Base-by-base conservation (phyloP, 1,140 invertebrate genomes). In the Lutraria rhynchaena region DNA sequence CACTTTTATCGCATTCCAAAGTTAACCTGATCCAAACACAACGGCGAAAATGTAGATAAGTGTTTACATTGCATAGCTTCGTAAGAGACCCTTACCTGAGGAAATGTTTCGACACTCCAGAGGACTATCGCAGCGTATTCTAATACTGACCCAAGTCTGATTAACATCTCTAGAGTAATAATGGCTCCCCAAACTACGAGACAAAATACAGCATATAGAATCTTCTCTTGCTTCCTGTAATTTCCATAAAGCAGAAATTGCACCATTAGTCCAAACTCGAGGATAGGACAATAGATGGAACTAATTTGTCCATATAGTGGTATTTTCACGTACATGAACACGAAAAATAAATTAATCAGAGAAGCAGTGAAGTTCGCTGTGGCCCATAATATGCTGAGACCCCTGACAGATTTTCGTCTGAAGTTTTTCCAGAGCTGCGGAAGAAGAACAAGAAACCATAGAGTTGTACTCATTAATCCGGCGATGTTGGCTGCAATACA, bases 381-480 rank as follows among this genome's bases (percentile, higher is more conserved):
- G 5, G 84, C 86, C 86, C 86, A 87, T 17, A 86, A 46, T 2
- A 87, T 74, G 31, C 83, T 85, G 0, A 87, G 65, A 22, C 87
- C 87, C 29, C 33, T 60, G 3, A 88, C 86, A 3, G 86, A 87
- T 33, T 84, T 86, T 37, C 84, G 82, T 11, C 85, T 85, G 71
- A 87, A 88, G 67, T 88, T 88, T 51, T 87, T 84, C 77, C 81
- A 86, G 3, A 88, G 83, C 65, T 88, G 86, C 4, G 87, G 87
- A 41, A 88, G 70, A 5, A 88, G 71, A 29, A 88, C 87, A 0
- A 88, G 49, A 33, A 88, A 88, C 85, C 87, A 88, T 0, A 87
- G 51, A 9, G 85, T 76, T 4, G 86, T 87, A 44, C 86, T 87
- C 13, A 65, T 75, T n/a, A 87, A 61, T 0, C 87, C 87, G 70